Percentiles rank a stretch among this genome's conserved stretches.
These are phyloP conservation scores for Diaperis boleti DNA, from an alignment of 2,888 invertebrate species.

Conservation along the genomic window DNA sequence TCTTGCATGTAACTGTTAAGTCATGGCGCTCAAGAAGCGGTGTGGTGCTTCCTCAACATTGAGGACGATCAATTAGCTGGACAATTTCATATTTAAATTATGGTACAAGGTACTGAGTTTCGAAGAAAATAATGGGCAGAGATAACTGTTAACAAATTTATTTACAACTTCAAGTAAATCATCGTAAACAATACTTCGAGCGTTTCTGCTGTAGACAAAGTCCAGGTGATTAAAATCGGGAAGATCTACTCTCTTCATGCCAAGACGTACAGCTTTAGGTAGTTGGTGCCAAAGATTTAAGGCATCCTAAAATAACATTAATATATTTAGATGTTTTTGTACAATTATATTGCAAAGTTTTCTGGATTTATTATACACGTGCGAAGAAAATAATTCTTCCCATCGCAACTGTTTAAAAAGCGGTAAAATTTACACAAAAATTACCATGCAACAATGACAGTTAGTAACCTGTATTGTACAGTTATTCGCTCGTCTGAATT, in stretches of 20 bases:
- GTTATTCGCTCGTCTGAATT: too few relatives aligned
- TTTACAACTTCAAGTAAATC: slow-evolving; percentile 53
- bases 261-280: slow-evolving; percentile 65
- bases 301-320: slow-evolving; percentile 67
- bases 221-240: slow-evolving; percentile 79
- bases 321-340: not conserved
- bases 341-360: too few relatives aligned
- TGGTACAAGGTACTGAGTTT: too few relatives aligned
- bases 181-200: slow-evolving; percentile 71
- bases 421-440: too few relatives aligned
- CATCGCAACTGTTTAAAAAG: too few relatives aligned
- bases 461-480: too few relatives aligned
- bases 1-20: slow-evolving; percentile 58
- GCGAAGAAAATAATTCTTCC: too few relatives aligned
- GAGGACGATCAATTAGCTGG: slow-evolving; percentile 26
- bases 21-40: slow-evolving; percentile 33
- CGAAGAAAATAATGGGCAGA: too few relatives aligned
- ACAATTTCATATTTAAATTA: too few relatives aligned
- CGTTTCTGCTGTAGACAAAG: slow-evolving; percentile 75
- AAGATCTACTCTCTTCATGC: slow-evolving; percentile 71
- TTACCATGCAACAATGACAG: too few relatives aligned
- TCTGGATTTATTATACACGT: too few relatives aligned
- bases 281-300: slow-evolving; percentile 69
- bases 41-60: slow-evolving; percentile 14
- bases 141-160: slow-evolving; percentile 19